These are phyloP conservation scores for Fregetta grallaria DNA, from an alignment of 2,113 vertebrate species.

Conservation along the genomic window DNA sequence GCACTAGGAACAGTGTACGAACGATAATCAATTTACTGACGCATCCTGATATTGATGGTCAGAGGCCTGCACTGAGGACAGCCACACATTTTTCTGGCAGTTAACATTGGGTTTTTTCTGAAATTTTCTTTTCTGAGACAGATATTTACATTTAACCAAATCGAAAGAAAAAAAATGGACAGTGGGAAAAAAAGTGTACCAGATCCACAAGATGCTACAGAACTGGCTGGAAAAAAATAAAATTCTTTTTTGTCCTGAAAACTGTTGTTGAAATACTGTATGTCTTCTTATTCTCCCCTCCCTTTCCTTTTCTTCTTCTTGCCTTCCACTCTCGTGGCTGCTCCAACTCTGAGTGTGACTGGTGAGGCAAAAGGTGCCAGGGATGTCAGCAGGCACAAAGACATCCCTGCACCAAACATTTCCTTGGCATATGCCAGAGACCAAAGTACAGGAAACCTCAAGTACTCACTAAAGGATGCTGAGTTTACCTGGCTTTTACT, in stretches of 20 bases:
- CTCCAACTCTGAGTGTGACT: neutral
- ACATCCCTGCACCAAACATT: neutral
- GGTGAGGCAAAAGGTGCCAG: neutral
- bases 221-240: neutral
- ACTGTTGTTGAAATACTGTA: neutral
- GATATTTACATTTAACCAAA: neutral
- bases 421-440: neutral
- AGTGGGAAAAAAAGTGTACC: neutral
- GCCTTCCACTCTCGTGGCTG: neutral
- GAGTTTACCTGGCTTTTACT: neutral
- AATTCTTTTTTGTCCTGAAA: neutral
- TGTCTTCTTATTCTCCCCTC: neutral
- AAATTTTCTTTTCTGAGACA: neutral
- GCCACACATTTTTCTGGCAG: neutral
- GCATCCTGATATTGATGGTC: neutral
- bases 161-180: neutral
- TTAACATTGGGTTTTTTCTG: neutral
- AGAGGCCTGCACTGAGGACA: neutral
- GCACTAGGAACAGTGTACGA: neutral
- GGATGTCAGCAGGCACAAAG: neutral
- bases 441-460: neutral
- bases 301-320: neutral
- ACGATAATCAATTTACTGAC: neutral
- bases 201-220: neutral
- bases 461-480: accelerated